phyloP scores from a whole-genome alignment of 2,888 invertebrate species.

The Fabriciana adippe region DNA sequence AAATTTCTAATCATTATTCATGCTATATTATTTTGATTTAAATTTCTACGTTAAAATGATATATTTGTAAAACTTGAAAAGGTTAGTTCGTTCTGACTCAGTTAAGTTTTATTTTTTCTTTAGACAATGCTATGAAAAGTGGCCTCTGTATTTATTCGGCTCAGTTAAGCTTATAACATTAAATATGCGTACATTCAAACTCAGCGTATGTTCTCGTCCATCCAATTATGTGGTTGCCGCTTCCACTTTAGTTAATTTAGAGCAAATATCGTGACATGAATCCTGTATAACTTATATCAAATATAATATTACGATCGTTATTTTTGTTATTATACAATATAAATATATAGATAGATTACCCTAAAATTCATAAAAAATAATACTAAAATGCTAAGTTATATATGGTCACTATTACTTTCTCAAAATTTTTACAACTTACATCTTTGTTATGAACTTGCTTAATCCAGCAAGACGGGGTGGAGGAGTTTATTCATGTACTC shows the following conservation, averaged over 20 bases:
- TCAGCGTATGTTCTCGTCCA: constrained; percentile 4
- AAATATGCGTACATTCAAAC: constrained; percentile 13
- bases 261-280: constrained; percentile 8
- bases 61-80: neutral
- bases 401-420: no score
- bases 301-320: no score
- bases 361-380: neutral
- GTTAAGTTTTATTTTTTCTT: neutral
- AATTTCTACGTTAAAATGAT: no score
- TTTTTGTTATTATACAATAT: neutral
- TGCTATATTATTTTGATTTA: no score
- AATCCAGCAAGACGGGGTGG: no score
- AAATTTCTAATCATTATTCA: no score
- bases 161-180: neutral
- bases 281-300: neutral
- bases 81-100: neutral
- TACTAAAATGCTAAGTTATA: no score
- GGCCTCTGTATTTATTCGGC: neutral
- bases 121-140: neutral
- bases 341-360: no score
- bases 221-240: constrained; percentile 23
- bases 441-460: no score
- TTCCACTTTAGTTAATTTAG: constrained; percentile 23
- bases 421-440: no score
- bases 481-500: no score